Percentiles rank a stretch among this genome's conserved stretches.
Conservation (phyloP, 2,797 vertebrate genomes). For the Sparus aurata region DNA sequence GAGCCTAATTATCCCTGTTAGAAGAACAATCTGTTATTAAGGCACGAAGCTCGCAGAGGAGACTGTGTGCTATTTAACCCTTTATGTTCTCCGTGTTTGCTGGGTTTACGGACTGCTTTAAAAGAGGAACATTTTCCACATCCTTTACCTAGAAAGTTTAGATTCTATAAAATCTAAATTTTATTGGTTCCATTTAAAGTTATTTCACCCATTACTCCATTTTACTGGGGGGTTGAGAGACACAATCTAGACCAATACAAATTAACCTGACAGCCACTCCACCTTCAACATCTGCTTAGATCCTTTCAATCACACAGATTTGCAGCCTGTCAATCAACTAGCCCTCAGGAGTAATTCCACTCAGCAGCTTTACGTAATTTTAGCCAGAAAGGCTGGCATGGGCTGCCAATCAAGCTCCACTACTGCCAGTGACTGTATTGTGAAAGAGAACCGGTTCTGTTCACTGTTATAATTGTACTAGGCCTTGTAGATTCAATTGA, state of each 20-base stretch:
- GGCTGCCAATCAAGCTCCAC: slow-evolving; percentile 33
- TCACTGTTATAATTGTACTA: background rate
- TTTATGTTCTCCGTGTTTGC: slow-evolving; percentile 21
- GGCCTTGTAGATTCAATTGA: background rate
- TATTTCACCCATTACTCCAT: background rate
- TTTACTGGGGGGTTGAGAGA: background rate
- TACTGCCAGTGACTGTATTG: background rate
- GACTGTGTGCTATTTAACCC: slow-evolving; percentile 66
- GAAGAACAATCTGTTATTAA: slow-evolving; percentile 87
- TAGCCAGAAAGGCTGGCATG: slow-evolving; percentile 18
- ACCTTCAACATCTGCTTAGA: slow-evolving; percentile 35
- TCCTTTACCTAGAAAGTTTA: background rate
- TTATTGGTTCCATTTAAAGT: background rate
- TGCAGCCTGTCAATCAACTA: slow-evolving; percentile 47
- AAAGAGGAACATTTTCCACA: background rate
- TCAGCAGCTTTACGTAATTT: slow-evolving; percentile 37
- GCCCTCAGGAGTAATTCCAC: slow-evolving; percentile 43
- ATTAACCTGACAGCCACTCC: slow-evolving; percentile 22
- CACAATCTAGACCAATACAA: slow-evolving; percentile 34
- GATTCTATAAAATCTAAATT: background rate
- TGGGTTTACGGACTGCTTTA: background rate
- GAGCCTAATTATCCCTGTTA: slow-evolving; percentile 87
- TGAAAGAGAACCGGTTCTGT: background rate
- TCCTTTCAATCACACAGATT: slow-evolving; percentile 50
- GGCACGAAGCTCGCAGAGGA: slow-evolving; percentile 62